These are phyloP conservation scores for Pseudonaja textilis DNA, from an alignment of 2,113 vertebrate genomes.

Conservation along the genomic window DNA sequence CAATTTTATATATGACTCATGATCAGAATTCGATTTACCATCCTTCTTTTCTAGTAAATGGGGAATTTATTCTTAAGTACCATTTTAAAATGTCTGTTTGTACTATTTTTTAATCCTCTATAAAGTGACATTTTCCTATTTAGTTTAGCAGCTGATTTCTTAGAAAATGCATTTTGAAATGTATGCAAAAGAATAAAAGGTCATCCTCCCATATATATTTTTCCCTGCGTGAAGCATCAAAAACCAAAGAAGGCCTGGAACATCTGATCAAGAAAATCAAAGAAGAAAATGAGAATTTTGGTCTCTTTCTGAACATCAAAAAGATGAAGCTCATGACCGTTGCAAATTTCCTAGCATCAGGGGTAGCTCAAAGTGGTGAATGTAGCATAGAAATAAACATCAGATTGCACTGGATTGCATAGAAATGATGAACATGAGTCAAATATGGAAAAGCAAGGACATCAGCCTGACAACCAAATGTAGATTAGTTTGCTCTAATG, in stretches of 20 bases:
- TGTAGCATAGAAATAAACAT: background rate
- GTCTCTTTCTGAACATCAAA: background rate
- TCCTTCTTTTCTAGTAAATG: conserved; percentile 10
- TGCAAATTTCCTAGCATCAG: background rate
- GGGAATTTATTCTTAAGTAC: conserved; percentile 22
- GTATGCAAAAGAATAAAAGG: background rate
- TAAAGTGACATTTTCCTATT: conserved; percentile 8
- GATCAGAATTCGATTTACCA: conserved; percentile 36
- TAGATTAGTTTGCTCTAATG: background rate
- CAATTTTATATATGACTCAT: background rate
- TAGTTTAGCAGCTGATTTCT: background rate
- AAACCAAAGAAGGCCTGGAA: background rate
- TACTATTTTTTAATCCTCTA: conserved; percentile 7
- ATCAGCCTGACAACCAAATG: background rate
- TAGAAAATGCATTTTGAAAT: conserved; percentile 16
- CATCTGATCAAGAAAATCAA: background rate
- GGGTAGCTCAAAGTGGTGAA: background rate
- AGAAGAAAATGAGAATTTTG: background rate
- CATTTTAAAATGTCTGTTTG: conserved; percentile 33
- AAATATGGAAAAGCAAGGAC: background rate
- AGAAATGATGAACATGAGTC: background rate
- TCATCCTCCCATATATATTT: background rate
- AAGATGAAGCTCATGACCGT: background rate
- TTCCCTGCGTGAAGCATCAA: background rate
- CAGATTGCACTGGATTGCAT: background rate